These are phyloP conservation scores for Falco columbarius DNA, from an alignment of 2,797 vertebrate genomes.

Conservation along the genomic window DNA sequence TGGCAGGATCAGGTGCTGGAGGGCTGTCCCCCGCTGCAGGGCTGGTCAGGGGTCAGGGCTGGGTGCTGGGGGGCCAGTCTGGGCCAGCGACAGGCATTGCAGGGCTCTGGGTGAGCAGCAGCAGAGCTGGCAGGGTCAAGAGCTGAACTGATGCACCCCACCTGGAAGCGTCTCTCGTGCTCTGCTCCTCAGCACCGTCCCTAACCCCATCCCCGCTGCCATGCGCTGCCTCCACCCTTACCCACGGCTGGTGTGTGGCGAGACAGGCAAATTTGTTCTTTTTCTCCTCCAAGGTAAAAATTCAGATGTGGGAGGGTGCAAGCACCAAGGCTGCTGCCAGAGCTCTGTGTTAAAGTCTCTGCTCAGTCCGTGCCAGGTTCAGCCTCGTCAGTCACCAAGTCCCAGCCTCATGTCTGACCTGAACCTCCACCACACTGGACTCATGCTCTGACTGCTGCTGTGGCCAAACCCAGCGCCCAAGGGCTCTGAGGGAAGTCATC, in stretches of 20 bases:
- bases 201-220: accelerated
- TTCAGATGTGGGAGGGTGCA: accelerated
- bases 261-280: accelerated
- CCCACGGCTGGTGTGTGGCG: accelerated
- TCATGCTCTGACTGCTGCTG: background rate
- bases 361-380: background rate
- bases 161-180: background rate
- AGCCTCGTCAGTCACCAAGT: background rate
- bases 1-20: accelerated
- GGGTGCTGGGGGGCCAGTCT: background rate
- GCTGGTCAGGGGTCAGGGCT: background rate
- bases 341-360: accelerated
- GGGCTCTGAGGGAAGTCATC: too few relatives aligned
- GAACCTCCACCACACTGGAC: background rate
- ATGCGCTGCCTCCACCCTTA: accelerated
- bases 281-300: background rate
- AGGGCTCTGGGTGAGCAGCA: accelerated
- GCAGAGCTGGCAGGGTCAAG: background rate
- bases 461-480: background rate
- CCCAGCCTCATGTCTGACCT: background rate
- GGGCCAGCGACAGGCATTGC: background rate
- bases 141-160: accelerated
- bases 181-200: background rate
- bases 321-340: background rate
- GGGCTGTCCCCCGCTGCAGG: background rate